Base-by-base conservation (phyloP, 2,113 vertebrate genomes). In the Ranitomeya variabilis region DNA sequence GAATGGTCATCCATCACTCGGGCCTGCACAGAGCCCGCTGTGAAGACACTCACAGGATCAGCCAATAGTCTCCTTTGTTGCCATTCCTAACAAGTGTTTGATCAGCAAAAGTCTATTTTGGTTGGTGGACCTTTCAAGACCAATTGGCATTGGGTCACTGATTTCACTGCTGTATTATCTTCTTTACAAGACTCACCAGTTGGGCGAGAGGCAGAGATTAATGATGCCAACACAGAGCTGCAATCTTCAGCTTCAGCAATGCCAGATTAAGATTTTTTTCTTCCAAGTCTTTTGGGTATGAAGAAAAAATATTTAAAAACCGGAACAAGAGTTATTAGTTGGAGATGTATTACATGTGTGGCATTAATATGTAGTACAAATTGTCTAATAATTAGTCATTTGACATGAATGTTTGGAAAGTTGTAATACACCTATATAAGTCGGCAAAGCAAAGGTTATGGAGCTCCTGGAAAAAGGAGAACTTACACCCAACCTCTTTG, bases 71-170 rank as follows among this genome's bases (percentile, higher is more conserved):
- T 97, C 97, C 97, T 95, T 98, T 97, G 97, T 97, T 97, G 96
- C 96, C 95, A 96, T 96, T 97, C 96, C 97, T 98, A 98, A 98
- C 97, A 98, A 98, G 97, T 99, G 97, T 99, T 94, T 97, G 97
- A 98, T 99, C 97, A 99, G 97, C 97, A 99, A 98, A 99, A 98
- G 97, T 99, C 97, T 98, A 98, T 99, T 99, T 98, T 98, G 96
- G 96, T 96, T 97, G 97, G 96, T 97, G 97, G 97, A 98, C 97
- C 97, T 98, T 98, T 98, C 97, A 97, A 96, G 97, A 97, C 96
- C 97, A 98, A 98, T 99, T 98, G 98, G 97, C 97, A 96, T 94
- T 96, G 97, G 97, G 97, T 98, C 97, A 99, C 95, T 97, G 97
- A 96, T 95, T 97, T 94, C 94, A 95, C 95, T 96, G 93, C 95